Conservation (phyloP, 2,888 invertebrate species). For the Elgonia sp. region DNA sequence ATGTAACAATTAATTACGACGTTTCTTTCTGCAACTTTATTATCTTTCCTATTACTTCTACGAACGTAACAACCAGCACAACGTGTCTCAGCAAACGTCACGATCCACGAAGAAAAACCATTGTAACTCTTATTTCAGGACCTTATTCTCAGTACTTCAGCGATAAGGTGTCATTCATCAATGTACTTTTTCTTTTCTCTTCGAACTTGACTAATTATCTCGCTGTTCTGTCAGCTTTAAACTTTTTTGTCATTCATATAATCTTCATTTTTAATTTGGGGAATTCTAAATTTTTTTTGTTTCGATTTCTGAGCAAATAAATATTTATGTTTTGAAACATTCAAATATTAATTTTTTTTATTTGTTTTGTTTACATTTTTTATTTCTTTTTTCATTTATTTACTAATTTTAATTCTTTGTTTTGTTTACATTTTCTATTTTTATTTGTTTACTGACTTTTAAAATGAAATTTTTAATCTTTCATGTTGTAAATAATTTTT, state of each 20-base stretch:
- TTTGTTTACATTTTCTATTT: no score
- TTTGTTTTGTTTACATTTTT: no score
- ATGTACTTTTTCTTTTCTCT: conserved; percentile 39
- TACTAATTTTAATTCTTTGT: no score
- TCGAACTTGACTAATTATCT: conserved; percentile 38
- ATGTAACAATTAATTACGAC: conserved; percentile 64
- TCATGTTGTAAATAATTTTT: no score
- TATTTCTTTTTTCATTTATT: no score
- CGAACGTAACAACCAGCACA: conserved; percentile 28
- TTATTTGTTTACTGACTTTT: no score
- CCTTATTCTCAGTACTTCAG: conserved; percentile 58
- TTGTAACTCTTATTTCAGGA: conserved; percentile 33
- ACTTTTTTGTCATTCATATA: background rate
- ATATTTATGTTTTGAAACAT: no score
- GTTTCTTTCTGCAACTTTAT: conserved; percentile 68
- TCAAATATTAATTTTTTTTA: no score
- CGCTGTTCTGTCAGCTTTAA: conserved; percentile 27
- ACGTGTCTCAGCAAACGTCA: conserved; percentile 29
- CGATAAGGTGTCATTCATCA: conserved; percentile 48
- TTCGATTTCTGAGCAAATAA: no score
- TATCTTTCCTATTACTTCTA: conserved; percentile 49
- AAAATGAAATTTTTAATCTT: no score
- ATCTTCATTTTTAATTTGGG: no score
- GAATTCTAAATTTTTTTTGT: no score
- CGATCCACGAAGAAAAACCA: conserved; percentile 11